Evolutionary conservation across 2,888 invertebrate genomes (phyloP).

Genomic region (Lepeophtheirus nordmannii): DNA sequence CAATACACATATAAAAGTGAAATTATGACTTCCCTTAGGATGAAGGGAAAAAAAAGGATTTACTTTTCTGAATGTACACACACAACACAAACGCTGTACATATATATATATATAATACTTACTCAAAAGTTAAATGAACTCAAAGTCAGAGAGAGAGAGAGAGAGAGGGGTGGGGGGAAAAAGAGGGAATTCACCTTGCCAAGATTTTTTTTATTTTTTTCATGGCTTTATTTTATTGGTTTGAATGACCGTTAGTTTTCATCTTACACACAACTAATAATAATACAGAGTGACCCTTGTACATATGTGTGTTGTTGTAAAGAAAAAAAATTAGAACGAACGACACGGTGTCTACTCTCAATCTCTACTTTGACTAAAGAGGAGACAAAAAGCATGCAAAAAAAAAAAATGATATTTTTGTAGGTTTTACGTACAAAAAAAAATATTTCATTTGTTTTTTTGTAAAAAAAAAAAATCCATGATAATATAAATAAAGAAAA

Average conservation of each 20-base stretch:
- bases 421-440: no score
- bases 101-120: not conserved
- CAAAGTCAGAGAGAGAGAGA: not conserved
- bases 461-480: no score
- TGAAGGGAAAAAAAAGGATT: not conserved
- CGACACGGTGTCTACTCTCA: no score
- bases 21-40: conserved; percentile 8
- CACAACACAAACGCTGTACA: no score
- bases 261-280: not conserved
- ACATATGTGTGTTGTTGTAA: no score
- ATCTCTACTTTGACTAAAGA: no score
- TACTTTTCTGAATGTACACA: not conserved
- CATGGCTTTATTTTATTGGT: not conserved
- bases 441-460: no score
- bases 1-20: not conserved
- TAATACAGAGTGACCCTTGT: not conserved
- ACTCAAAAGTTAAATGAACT: conserved; percentile 5
- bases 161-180: not conserved
- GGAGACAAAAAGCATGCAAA: no score
- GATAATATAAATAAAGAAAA: no score
- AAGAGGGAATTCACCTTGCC: not conserved
- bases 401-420: no score
- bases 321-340: no score
- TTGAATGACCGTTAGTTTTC: not conserved
- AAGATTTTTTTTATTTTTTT: not conserved